phyloP scores from a whole-genome alignment of 2,888 invertebrate species.

The Bembecia ichneumoniformis region DNA sequence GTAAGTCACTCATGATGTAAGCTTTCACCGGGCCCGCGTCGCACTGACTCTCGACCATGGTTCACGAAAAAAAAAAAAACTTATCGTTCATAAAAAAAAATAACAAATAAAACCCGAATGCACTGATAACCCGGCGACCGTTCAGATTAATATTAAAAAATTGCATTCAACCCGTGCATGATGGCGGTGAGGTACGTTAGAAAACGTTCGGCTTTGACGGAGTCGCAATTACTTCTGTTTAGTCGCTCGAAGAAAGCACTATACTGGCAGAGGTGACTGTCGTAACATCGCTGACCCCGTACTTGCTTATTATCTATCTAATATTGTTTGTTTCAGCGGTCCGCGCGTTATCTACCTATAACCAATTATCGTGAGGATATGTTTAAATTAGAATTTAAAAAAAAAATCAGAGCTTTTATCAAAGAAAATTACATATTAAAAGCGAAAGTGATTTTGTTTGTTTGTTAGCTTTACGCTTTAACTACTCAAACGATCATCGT shows the following conservation, averaged over 20 bases:
- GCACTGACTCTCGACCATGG: slow-evolving; percentile 59
- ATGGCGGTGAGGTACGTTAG: slow-evolving; percentile 15
- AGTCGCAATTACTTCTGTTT: slow-evolving; percentile 19
- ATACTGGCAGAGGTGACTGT: slow-evolving; percentile 3
- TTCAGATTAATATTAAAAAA: slow-evolving; percentile 22
- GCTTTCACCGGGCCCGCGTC: slow-evolving; percentile 47
- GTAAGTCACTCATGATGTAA: slow-evolving; percentile 64
- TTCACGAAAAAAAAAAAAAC: slow-evolving; percentile 16
- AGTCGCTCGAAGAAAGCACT: slow-evolving; percentile 15
- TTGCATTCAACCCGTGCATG: slow-evolving; percentile 37
- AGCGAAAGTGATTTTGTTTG: too few species aligned
- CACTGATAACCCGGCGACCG: slow-evolving; percentile 57
- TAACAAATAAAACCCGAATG: slow-evolving; percentile 24
- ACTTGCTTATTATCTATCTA: slow-evolving; percentile 3
- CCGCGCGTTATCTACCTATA: background rate
- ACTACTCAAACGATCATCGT: too few species aligned
- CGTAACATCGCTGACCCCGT: slow-evolving; percentile 13
- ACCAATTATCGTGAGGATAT: too few species aligned
- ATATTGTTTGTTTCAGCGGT: background rate
- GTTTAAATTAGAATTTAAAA: too few species aligned
- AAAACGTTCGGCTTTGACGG: slow-evolving; percentile 17
- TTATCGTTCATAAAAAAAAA: slow-evolving; percentile 21
- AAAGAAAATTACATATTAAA: too few species aligned
- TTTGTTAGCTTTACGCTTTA: too few species aligned
- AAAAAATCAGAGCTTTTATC: too few species aligned